Base-by-base conservation (phyloP, 1,140 invertebrate genomes). In the Chironomus striatipennis region DNA sequence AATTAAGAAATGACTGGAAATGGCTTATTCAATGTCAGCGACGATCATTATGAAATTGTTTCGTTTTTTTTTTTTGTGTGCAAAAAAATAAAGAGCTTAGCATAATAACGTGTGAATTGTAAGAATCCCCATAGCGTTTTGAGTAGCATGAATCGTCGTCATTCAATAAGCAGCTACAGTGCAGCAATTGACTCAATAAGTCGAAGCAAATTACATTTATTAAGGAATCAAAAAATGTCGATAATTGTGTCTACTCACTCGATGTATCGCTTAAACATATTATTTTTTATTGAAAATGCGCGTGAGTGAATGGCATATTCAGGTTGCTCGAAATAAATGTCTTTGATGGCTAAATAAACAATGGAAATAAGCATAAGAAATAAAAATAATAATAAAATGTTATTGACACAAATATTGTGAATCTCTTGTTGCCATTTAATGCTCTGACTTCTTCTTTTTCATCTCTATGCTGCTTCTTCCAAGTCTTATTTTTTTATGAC, bases 331-430 rank as follows among this genome's bases (percentile, higher is more conserved):
- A 57, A 57, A 57, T 57, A 57, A 57, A 57, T 57, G 47, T 57
- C 47, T 57, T 57, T 57, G 47, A 57, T 57, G 47, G 47, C 12
- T 57, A 57, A 57, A 57, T 57, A 57, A 57, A 57, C 47, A 57
- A 57, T 57, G 47, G 47, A 57, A 34, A 57, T 57, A 57, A 57
- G 47, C 47, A 57, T 57, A 57, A 57, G 15, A 57, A 34, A 57
- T 57, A 57, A 57, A 10, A 7, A 57, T 57, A 57, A 57, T 12
- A 57, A 57, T 12, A 57, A 57, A 57, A 57, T 57, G 47, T 57
- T 57, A 57, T 57, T 57, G 47, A 57, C 47, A 57, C 47, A 57
- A 57, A 57, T 57, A 57, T 57, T 57, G 47, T 57, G 47, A 57
- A 57, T 57, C 47, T 57, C n/a, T 57, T 34, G 24, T 34, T 34